A percentile compares a stretch with the other conserved stretches of the same genome.
Conservation (phyloP, 2,797 vertebrate genomes). For the Meriones psammophilus region DNA sequence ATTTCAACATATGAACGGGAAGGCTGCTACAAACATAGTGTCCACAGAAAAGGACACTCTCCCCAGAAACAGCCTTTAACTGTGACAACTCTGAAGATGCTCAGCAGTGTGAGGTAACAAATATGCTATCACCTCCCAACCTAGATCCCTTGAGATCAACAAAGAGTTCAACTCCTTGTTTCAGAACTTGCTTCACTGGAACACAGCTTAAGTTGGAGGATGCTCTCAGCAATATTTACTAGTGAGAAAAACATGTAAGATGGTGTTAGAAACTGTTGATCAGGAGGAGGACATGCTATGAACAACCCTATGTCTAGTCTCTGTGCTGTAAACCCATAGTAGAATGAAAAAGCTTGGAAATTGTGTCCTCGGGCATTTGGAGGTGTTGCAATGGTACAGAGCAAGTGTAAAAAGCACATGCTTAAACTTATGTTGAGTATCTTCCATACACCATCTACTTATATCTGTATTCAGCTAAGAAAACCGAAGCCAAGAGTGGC, state of each 20-base stretch:
- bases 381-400: not conserved
- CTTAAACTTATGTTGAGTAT: not conserved
- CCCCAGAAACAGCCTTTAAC: not conserved
- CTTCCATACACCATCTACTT: not conserved
- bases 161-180: not conserved
- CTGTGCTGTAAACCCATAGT: not conserved
- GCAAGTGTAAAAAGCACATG: not conserved
- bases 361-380: not conserved
- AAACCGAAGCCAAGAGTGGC: not conserved
- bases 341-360: not conserved
- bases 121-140: not conserved
- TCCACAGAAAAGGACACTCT: not conserved
- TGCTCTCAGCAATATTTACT: not conserved
- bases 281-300: not conserved
- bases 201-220: not conserved
- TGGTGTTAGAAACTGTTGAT: not conserved
- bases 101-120: not conserved
- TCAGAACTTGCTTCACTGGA: not conserved
- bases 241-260: not conserved
- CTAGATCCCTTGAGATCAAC: not conserved
- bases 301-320: not conserved
- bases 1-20: not conserved
- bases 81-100: not conserved
- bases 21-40: not conserved
- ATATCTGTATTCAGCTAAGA: not conserved